phyloP scores from a whole-genome alignment of 2,113 vertebrate genomes.

The Neolamprologus fasciatus region DNA sequence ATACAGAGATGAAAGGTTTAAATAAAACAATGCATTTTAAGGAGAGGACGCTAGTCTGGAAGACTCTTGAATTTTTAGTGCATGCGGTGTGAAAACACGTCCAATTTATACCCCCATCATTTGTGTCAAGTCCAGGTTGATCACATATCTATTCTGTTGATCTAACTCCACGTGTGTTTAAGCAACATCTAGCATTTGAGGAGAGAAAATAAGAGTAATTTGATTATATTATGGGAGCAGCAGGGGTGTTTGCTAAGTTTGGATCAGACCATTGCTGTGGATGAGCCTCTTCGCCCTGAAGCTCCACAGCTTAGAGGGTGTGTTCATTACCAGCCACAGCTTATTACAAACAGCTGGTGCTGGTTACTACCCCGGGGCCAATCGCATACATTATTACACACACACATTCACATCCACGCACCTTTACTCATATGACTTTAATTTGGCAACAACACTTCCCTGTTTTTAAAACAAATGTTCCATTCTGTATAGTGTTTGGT shows the following conservation, averaged over 20 bases:
- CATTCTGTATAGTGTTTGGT: neutral
- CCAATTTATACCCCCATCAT: neutral
- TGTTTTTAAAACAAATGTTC: neutral
- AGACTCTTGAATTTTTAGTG: neutral
- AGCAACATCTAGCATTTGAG: neutral
- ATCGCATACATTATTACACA: conserved; percentile 4
- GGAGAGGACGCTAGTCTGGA: neutral
- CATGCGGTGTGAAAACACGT: neutral
- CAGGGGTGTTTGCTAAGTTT: conserved; percentile 21
- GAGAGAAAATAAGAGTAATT: neutral
- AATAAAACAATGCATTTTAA: neutral
- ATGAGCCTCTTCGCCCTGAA: conserved; percentile 9
- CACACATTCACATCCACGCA: neutral
- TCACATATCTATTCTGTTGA: conserved; percentile 29
- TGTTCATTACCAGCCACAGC: conserved; percentile 29
- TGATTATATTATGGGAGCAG: conserved; percentile 25
- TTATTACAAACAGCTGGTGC: conserved; percentile 50
- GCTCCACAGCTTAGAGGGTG: conserved; percentile 12
- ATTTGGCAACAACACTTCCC: neutral
- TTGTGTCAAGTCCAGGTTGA: neutral
- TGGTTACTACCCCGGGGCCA: conserved; percentile 17
- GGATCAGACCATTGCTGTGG: neutral
- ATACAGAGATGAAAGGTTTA: neutral
- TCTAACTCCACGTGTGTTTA: neutral
- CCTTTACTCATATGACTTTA: neutral